These are phyloP conservation scores for Nebria brevicollis DNA, from an alignment of 2,888 invertebrate genomes.

Conservation along the genomic window DNA sequence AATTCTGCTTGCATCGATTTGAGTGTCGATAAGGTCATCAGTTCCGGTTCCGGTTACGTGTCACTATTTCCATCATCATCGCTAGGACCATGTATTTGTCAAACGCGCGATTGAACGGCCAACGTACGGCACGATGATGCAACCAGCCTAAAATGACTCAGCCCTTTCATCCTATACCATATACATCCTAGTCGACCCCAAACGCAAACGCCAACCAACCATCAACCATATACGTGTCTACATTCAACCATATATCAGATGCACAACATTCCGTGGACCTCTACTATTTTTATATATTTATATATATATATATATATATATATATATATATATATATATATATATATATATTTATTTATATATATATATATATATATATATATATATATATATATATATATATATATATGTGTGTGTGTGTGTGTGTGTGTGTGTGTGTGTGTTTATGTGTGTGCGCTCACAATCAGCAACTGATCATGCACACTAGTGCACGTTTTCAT, in stretches of 20 bases:
- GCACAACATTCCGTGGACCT: neutral
- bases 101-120: constrained; percentile 11
- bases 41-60: constrained; percentile 36
- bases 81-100: constrained; percentile 2
- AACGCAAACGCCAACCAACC: no score
- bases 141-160: neutral
- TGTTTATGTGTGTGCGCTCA: neutral
- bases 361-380: neutral
- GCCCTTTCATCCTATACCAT: neutral
- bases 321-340: constrained; percentile 1
- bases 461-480: neutral
- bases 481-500: neutral
- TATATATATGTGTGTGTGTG: neutral
- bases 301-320: neutral
- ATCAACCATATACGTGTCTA: neutral
- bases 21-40: constrained; percentile 28
- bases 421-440: neutral
- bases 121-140: constrained; percentile 11
- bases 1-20: neutral
- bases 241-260: neutral
- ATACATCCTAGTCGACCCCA: no score
- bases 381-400: neutral
- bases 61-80: neutral
- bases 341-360: neutral
- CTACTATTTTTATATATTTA: neutral